Base-by-base conservation (phyloP, 1,140 invertebrate genomes). In the Chrysomallon squamiferum region DNA sequence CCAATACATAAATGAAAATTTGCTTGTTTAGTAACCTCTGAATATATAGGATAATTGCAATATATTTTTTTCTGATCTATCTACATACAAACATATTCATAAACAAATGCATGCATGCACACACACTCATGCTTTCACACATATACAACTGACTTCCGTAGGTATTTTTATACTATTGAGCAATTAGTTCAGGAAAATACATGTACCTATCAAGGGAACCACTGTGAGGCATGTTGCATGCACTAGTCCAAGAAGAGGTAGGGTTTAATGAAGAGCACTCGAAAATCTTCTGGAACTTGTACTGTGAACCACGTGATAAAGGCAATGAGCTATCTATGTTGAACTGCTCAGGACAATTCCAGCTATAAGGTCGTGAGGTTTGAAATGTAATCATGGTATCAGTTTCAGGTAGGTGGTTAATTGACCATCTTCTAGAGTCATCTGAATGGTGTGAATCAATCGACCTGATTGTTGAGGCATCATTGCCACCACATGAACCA, bases 321-420 rank as follows among this genome's bases (percentile, higher is more conserved):
- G 18, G 60, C 56, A 78, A 47, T 18, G 73, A 69, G 30, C 70
- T 50, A 64, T 83, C 79, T n/a, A 83, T 61, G 43, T 83, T 78
- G 70, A 83, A 83, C 52, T 69, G 76, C 62, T 83, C 81, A 15
- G 35, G 35, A 69, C 78, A 79, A 52, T 83, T 79, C 81, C 81
- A 83, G 58, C 78, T 80, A 57, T 79, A 80, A 0, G 81, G 81
- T n/a, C 81, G 66, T 0, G 50, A 50, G 7, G 72, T 66, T 27
- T 66, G 70, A 11, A 74, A 66, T 5, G 76, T 68, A 52, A 74
- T 35, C 71, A 77, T 72, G 0, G 75, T 72, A 0, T 70, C 69
- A 45, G 62, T 62, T n/a, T 60, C 61, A 32, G 59, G 63, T 15
- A 77, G 77, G 32, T 78, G 76, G 66, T 75, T 73, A 4, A 75